Conservation (phyloP, 1,140 invertebrate species). For the Oncopodura yosiiana region DNA sequence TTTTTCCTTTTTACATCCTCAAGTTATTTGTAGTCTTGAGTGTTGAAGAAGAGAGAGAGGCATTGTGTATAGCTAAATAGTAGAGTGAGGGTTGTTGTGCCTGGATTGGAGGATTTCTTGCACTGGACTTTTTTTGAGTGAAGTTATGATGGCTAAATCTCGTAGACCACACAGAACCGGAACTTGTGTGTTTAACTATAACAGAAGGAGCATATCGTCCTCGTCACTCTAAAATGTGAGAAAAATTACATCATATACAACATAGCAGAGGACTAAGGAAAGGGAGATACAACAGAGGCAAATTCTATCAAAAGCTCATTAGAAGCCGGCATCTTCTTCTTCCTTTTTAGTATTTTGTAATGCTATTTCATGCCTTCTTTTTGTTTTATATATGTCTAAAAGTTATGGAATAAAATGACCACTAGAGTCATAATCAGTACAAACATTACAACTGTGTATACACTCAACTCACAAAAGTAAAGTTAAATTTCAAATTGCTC, state of each 20-base stretch:
- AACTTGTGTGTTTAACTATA: neutral
- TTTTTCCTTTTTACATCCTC: neutral
- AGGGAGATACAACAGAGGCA: slow-evolving; percentile 11
- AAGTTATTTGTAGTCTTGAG: neutral
- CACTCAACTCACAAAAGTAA: no score
- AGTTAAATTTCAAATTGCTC: no score
- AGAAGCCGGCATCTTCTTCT: no score
- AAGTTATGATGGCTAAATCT: no score
- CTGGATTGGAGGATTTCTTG: neutral
- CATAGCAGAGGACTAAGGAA: neutral
- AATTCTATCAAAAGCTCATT: slow-evolving; percentile 31
- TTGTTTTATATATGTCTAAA: no score
- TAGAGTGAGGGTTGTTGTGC: neutral
- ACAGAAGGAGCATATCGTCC: neutral
- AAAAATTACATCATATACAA: slow-evolving; percentile 33
- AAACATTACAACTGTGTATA: no score
- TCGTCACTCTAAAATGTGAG: slow-evolving; percentile 19
- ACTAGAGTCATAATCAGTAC: no score
- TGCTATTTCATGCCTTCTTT: no score
- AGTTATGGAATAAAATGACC: no score
- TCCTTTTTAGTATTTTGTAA: no score
- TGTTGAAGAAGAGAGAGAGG: neutral
- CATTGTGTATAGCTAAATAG: no score
- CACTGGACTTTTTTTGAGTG: neutral
- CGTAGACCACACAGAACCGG: neutral